Evolutionary conservation across 2,888 invertebrate genomes (phyloP).

Genomic region (Allolobophora icterica): DNA sequence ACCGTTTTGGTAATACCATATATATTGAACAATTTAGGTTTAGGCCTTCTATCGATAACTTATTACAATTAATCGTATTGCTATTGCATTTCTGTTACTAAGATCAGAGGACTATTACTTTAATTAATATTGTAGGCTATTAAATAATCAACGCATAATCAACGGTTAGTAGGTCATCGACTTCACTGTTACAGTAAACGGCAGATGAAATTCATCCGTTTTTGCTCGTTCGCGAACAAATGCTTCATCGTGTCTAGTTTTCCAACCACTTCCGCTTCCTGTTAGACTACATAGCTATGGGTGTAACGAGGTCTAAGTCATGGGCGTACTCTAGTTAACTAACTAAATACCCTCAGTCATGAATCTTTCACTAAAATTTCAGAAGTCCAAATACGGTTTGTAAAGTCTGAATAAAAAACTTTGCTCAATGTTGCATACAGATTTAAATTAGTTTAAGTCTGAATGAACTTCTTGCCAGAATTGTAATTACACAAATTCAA

Average conservation of each 20-base stretch:
- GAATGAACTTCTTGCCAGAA: no score
- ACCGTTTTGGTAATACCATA: background rate
- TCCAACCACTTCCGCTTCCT: background rate
- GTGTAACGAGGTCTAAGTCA: background rate
- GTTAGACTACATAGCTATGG: background rate
- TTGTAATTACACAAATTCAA: no score
- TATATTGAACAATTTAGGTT: no score
- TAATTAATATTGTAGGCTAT: background rate
- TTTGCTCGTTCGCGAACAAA: background rate
- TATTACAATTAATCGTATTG: background rate
- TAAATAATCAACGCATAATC: background rate
- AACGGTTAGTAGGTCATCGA: background rate
- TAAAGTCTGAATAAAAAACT: no score
- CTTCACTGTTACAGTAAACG: background rate
- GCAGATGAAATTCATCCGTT: background rate
- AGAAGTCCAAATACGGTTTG: background rate
- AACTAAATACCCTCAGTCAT: background rate
- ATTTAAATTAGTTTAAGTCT: no score
- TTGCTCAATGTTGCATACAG: no score
- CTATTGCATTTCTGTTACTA: background rate
- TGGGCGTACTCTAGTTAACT: background rate
- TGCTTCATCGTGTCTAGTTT: background rate
- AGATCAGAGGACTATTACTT: background rate
- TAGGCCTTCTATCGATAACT: background rate
- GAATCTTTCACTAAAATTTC: background rate